phyloP scores from a whole-genome alignment of 2,888 invertebrate species.

The Baronia brevicornis region DNA sequence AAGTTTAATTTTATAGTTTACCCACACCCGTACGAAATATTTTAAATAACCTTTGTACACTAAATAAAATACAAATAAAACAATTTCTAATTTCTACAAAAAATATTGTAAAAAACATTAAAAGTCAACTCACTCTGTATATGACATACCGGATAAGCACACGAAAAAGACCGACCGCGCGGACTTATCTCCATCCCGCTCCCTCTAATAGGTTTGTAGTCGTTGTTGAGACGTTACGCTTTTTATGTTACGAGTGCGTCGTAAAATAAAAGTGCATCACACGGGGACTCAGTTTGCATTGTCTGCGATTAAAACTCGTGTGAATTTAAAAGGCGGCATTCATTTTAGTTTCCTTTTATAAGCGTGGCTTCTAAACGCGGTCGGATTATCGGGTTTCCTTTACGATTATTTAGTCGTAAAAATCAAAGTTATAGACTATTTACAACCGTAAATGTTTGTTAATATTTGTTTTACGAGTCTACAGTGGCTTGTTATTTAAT shows the following conservation, averaged over 20 bases:
- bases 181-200: constrained; percentile 29
- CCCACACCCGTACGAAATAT: no score
- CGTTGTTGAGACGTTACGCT: constrained; percentile 68
- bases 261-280: constrained; percentile 75
- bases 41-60: constrained; percentile 12
- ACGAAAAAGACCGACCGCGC: constrained; percentile 29
- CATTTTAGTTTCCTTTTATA: constrained; percentile 18
- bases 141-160: constrained; percentile 12
- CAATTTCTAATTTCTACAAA: constrained; percentile 22
- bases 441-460: constrained; percentile 73
- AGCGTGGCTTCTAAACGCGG: constrained; percentile 37
- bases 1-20: no score
- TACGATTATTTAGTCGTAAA: constrained; percentile 78
- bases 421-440: constrained; percentile 77
- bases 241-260: constrained; percentile 71
- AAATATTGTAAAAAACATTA: constrained; percentile 6
- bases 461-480: constrained; percentile 74
- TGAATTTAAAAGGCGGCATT: constrained; percentile 33
- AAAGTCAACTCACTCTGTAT: constrained; percentile 4
- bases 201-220: constrained; percentile 45
- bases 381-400: constrained; percentile 62
- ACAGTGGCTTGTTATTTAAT: constrained; percentile 70
- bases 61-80: no score
- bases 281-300: constrained; percentile 67
- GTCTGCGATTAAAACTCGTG: constrained; percentile 59